Evolutionary conservation across 2,888 invertebrate genomes (phyloP), one percentile per base, ranked within the genome.

Genomic region (Conus canariensis): DNA sequence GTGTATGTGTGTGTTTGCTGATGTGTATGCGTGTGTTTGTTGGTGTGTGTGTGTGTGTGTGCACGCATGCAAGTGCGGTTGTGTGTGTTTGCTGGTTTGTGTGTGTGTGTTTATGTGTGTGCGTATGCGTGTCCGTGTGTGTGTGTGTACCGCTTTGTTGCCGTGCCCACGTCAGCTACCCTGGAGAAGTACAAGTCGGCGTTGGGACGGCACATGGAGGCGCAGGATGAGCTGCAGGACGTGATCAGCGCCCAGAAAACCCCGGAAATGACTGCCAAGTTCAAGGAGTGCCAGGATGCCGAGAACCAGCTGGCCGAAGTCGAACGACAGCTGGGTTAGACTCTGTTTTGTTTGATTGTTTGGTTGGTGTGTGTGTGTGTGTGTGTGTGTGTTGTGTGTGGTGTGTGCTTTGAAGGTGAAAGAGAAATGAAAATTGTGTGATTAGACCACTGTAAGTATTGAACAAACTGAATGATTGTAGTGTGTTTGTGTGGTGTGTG

Each of bases 221-320:
- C 95, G 0, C 93, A 94, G 87, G 92, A 93, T 12, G 96, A 96
- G 67, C 93, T 96, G 56, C 92, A 94, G 30, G 96, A 96, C 77
- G 95, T 95, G 90, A 90, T 94, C 82, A 92, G 92, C 25, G 89
- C 92, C 25, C 94, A 95, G 91, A 93, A 95, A 58, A 92, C 93
- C 2, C 94, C 95, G 1, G 96, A 96, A 91, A 95, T 96, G 95
- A 93, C 94, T 89, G 92, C 93, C 64, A 96, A 96, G 90, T 93
- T 94, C 82, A 92, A 94, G 59, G 96, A 96, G 90, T 96, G 95
- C 90, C 90, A 94, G 8, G 95, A 95, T 59, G 95, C 95, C 2
- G 95, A 96, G 91, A 91, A 92, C 59, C 94, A 94, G 85, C 93
- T 96, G 10, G 92, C 92, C 86, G 93, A 93, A 19, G 92, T 96